Base-by-base conservation (phyloP, 2,888 invertebrate species). In the Pelosia muscerda region DNA sequence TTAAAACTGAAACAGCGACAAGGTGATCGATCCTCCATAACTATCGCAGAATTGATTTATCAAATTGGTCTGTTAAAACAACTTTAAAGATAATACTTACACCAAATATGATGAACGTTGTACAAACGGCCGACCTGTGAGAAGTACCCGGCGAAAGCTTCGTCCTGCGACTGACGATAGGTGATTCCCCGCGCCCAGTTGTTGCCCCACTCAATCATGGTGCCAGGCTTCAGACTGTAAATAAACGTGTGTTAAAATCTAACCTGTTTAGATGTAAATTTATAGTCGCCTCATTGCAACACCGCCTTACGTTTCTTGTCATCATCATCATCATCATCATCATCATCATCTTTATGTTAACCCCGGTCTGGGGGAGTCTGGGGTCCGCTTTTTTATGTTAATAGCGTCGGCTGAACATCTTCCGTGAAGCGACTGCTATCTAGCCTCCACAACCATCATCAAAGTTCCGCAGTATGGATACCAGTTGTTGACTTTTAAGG, bases 171-270 rank as follows among this genome's bases (percentile, higher is more conserved):
- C 83, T 97, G 97, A 28, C 99, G 96, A 92, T 97, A 98, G 83
- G 98, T 97, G 65, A 99, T 98, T 6, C 99, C 99, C 83, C 98
- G 96, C 0, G 99, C 99, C 99, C 99, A 99, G 91, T 99, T 99
- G 92, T 99, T 99, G 67, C 99, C 99, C 99, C 99, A 99, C 93
- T 99, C 99, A 81, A 99, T 99, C 99, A 99, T 99, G 0, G 99
- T 99, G 63, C 99, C 99, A 0, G 99, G 99, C 93, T 99, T 99
- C 56, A 99, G 95, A 76, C 98, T 98, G 91, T 38, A 68, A 64
- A 67, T 22, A 26, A n/a, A 57, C 2, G 38, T 38, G 15, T 38
- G 2, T 4, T 5, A 38, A 15, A 15, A 38, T 38, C 15, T 10
- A 31, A 31, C 9, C 8, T 8, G 9, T 10, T 13, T 15, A 38